Conservation (phyloP, 2,113 vertebrate species). For the Cariama cristata region DNA sequence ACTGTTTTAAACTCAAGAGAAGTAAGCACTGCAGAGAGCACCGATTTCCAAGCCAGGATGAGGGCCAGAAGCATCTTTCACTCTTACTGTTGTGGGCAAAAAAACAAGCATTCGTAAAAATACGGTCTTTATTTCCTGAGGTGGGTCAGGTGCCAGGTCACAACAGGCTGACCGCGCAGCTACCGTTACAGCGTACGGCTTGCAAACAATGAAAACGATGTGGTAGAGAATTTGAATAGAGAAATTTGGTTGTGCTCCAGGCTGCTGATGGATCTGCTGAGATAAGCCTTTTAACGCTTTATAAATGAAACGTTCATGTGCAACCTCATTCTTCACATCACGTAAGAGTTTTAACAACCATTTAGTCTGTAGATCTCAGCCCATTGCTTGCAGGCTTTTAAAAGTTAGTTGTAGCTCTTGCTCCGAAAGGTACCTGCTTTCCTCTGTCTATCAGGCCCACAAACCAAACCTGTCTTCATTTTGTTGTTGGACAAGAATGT, state of each 20-base stretch:
- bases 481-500: neutral
- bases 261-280: neutral
- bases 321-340: neutral
- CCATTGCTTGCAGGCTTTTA: neutral
- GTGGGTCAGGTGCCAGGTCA: neutral
- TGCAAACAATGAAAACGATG: neutral
- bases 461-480: neutral
- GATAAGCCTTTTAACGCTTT: neutral
- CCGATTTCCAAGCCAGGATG: neutral
- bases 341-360: fast-evolving
- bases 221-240: conserved; percentile 17
- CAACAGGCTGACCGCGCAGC: neutral
- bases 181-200: fast-evolving
- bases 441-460: neutral
- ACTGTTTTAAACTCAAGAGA: neutral
- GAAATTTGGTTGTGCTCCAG: neutral
- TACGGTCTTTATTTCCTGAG: neutral
- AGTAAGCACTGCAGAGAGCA: neutral
- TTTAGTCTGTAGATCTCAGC: neutral
- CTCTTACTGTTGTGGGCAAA: neutral
- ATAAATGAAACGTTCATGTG: neutral
- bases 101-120: neutral
- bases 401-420: neutral
- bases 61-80: neutral
- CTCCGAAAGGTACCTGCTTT: neutral